Percentiles rank a stretch among this genome's conserved stretches.
These are phyloP conservation scores for Vespertilio murinus DNA, from an alignment of 2,797 vertebrate species.

Conservation along the genomic window DNA sequence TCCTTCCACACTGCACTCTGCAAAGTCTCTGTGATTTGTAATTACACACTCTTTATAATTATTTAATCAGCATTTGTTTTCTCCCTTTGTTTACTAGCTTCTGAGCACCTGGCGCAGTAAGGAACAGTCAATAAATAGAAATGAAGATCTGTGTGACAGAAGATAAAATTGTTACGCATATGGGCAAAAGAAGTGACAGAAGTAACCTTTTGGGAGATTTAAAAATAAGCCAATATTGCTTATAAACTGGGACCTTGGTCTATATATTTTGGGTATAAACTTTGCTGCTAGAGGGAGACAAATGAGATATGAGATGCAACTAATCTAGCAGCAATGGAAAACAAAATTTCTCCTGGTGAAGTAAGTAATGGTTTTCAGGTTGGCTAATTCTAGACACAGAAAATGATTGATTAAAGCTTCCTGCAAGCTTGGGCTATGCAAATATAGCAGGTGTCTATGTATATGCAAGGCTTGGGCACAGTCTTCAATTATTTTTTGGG, in stretches of 20 bases:
- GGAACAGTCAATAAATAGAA: background rate
- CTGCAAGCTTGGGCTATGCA: constrained; percentile 55
- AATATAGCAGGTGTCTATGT: constrained; percentile 63
- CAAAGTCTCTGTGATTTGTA: background rate
- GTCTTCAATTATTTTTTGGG: constrained; percentile 26
- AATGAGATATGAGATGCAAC: background rate
- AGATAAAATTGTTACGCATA: constrained; percentile 41
- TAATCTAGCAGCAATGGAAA: constrained; percentile 53
- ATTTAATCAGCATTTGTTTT: constrained; percentile 19
- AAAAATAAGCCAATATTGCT: constrained; percentile 26
- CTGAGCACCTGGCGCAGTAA: background rate
- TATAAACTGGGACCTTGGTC: background rate
- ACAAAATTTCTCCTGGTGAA: constrained; percentile 51
- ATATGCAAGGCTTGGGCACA: background rate
- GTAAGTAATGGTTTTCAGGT: constrained; percentile 69
- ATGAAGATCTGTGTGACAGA: background rate
- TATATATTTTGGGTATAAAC: constrained; percentile 38
- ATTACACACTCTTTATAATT: background rate
- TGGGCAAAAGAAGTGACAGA: constrained; percentile 4
- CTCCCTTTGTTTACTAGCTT: constrained; percentile 17
- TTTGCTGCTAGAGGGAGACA: background rate
- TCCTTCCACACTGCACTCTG: background rate
- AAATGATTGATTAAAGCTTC: constrained; percentile 69
- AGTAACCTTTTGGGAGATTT: constrained; percentile 30
- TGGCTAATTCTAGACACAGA: constrained; percentile 55